phyloP scores from a whole-genome alignment of 2,797 vertebrate genomes.

The Falco naumanni region DNA sequence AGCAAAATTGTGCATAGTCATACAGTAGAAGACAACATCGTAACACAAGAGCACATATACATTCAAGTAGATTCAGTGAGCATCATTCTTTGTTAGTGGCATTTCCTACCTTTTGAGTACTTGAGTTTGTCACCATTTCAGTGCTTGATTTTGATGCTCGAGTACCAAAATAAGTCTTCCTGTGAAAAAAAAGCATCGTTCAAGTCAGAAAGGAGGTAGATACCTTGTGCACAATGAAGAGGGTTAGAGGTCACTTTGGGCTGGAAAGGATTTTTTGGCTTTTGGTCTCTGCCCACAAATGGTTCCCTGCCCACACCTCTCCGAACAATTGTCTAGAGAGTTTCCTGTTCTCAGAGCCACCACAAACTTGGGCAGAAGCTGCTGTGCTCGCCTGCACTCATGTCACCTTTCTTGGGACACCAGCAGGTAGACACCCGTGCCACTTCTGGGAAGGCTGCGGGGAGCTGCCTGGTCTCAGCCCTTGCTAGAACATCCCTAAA shows the following conservation, averaged over 20 bases:
- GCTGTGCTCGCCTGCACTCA: not conserved
- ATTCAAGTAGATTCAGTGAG: not conserved
- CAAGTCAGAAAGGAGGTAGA: not conserved
- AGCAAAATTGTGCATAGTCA: not conserved
- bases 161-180: not conserved
- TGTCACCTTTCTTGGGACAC: not conserved
- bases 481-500: not conserved
- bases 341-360: conserved; percentile 57
- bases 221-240: not conserved
- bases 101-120: not conserved
- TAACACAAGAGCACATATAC: accelerated
- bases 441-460: not conserved
- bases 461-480: not conserved
- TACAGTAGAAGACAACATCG: not conserved
- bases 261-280: conserved; percentile 35
- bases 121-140: not conserved
- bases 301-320: conserved; percentile 38
- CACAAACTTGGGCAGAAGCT: conserved; percentile 8
- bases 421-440: too few relatives aligned
- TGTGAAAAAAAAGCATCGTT: not conserved
- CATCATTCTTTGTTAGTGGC: not conserved
- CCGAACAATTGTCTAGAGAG: conserved; percentile 27
- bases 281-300: conserved; percentile 15
- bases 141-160: not conserved
- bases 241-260: not conserved